Base-by-base conservation (phyloP, 2,888 invertebrate genomes). In the Trilocha varians region DNA sequence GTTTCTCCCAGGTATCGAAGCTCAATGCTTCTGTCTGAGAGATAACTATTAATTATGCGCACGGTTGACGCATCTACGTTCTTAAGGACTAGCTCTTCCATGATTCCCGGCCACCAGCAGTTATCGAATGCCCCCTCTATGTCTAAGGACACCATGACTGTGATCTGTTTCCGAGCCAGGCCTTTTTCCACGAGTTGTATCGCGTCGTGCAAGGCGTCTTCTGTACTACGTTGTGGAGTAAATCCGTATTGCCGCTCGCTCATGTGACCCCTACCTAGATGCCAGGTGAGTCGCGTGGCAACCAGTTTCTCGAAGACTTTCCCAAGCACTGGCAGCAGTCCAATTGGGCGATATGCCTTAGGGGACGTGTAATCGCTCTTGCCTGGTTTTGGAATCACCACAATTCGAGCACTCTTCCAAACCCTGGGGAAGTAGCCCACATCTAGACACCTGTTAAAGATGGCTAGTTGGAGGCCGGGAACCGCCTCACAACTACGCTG, bases 241-340 rank as follows among this genome's bases (percentile, higher is more conserved):
- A n/a, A n/a, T n/a, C n/a, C n/a, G n/a, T n/a, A n/a, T n/a, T 42
- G 42, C 32, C 46, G 44, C 36, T 48, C 46, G 17, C 46, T 46
- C 13, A 14, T 36, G 3, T 41, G n/a, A n/a, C n/a, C n/a, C n/a
- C n/a, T n/a, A n/a, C n/a, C n/a, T n/a, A n/a, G n/a, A n/a, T n/a
- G n/a, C n/a, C n/a, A n/a, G n/a, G n/a, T n/a, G n/a, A n/a, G n/a
- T n/a, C n/a, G n/a, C n/a, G n/a, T n/a, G n/a, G n/a, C n/a, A n/a
- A n/a, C n/a, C n/a, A n/a, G n/a, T n/a, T n/a, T n/a, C n/a, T n/a
- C n/a, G n/a, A n/a, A 25, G 0, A 45, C 33, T 39, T 43, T 48
- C 3, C 41, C 39, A n/a, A 38, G 14, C 13, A 41, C 32, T n/a
- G n/a, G n/a, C n/a, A n/a, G n/a, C n/a, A n/a, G n/a, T n/a, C n/a